Evolutionary conservation across 2,888 invertebrate genomes (phyloP), one percentile per base, ranked within the genome.

Genomic region (Eurytoma adleriae): DNA sequence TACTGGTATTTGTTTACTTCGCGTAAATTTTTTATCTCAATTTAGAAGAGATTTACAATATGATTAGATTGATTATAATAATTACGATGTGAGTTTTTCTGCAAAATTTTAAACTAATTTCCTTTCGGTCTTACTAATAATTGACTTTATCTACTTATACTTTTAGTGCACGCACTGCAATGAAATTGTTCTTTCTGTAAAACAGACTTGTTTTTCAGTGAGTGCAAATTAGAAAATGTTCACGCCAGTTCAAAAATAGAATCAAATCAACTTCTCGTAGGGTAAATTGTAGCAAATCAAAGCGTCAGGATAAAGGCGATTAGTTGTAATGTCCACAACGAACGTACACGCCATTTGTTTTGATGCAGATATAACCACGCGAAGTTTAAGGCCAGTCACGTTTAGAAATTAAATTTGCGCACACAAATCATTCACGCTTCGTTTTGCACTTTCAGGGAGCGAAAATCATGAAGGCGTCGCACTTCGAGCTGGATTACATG

Each of bases 401-500:
- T 40, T 40, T 40, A 40, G 40, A 40, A 66, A 57, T 24, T 24
- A 50, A 54, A 77, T 18, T 40, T 40, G 7, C 40, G 10, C 40
- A 10, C 40, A 40, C 10, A 40, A 12, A n/a, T 57, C 20, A 40
- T 40, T 40, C 24, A 20, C n/a, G 2, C 1, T 5, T 14, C 3
- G 27, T 69, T 24, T 1, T 10, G 48, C 12, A 18, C 2, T 90
- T 90, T 76, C 86, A 95, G 95, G 95, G 94, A 14, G 95, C 95
- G n/a, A 93, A 92, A 87, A 95, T 95, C 70, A 92, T 93, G 1
- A 94, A 94, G 87, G 92, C 94, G 1, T 95, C 95, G 13, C 95
- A 95, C 86, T 95, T 95, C 88, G 95, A 95, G 88, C 91, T 94
- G 84, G 94, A 94, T 85, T 95, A 95, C 88, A 94, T 94, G 92